These are phyloP conservation scores for Nautilus pompilius DNA, from an alignment of 1,140 invertebrate genomes.

Conservation along the genomic window DNA sequence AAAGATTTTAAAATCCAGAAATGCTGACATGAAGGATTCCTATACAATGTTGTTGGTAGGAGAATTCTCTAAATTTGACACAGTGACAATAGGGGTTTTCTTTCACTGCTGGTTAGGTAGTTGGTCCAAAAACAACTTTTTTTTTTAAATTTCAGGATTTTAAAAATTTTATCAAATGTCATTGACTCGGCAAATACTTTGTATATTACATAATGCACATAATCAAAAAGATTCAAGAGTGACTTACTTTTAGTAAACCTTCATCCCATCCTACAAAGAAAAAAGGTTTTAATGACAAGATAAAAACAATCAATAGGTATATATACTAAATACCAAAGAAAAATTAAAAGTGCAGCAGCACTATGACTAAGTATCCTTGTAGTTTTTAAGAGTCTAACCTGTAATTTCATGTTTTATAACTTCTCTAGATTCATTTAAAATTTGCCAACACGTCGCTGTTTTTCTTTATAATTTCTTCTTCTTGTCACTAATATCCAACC, in stretches of 20 bases:
- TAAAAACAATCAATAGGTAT: neutral
- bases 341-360: neutral
- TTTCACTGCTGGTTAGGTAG: neutral
- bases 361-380: neutral
- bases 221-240: conserved; percentile 1
- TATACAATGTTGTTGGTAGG: too few relatives aligned
- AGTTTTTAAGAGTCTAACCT: neutral
- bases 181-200: neutral
- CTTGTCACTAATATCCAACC: too few relatives aligned
- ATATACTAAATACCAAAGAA: neutral
- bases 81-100: neutral
- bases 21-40: too few relatives aligned
- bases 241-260: conserved; percentile 30
- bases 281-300: conserved; percentile 5
- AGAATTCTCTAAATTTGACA: neutral
- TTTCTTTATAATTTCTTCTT: too few relatives aligned
- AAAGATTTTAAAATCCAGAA: too few relatives aligned
- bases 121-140: neutral
- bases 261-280: conserved; percentile 39
- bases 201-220: conserved; percentile 1
- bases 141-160: neutral
- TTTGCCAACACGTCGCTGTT: neutral
- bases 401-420: neutral
- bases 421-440: neutral
- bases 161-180: neutral